Conservation (phyloP, 2,888 invertebrate species). For the Drosophila bunnanda region DNA sequence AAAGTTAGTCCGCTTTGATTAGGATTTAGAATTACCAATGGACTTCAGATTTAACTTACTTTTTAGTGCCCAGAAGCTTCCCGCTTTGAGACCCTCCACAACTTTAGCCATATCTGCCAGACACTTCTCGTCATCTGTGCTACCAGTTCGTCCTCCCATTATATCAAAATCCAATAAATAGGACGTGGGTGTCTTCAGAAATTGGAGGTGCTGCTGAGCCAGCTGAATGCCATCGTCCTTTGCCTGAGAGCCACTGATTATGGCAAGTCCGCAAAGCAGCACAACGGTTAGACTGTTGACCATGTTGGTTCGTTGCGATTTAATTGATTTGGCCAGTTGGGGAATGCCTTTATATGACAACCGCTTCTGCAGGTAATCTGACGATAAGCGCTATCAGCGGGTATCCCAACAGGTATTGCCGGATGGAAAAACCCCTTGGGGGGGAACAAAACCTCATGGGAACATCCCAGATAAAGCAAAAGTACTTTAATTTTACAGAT, state of each 20-base stretch:
- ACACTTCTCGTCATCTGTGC: slow-evolving; percentile 39
- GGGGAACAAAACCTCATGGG: slow-evolving; percentile 7
- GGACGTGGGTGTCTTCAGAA: neutral
- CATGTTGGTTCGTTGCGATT: slow-evolving; percentile 11
- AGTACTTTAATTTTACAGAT: slow-evolving; percentile 9
- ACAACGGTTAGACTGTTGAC: slow-evolving; percentile 10
- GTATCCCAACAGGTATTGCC: slow-evolving; percentile 8
- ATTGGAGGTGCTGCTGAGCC: slow-evolving; percentile 4
- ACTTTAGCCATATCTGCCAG: slow-evolving; percentile 45
- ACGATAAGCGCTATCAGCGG: slow-evolving; percentile 26
- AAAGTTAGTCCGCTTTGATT: neutral
- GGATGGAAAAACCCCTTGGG: slow-evolving; percentile 9
- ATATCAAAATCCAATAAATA: slow-evolving; percentile 1
- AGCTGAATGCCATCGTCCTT: slow-evolving; percentile 10
- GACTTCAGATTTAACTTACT: slow-evolving; percentile 22
- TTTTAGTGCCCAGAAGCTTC: slow-evolving; percentile 44
- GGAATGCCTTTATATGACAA: slow-evolving; percentile 16
- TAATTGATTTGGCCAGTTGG: neutral
- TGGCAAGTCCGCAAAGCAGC: slow-evolving; percentile 3
- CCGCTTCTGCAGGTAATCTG: slow-evolving; percentile 6
- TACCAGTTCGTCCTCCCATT: neutral
- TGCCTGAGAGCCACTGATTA: slow-evolving; percentile 2
- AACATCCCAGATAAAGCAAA: slow-evolving; percentile 16
- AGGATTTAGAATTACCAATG: neutral
- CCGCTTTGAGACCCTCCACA: slow-evolving; percentile 19